Conservation (phyloP, 1,140 invertebrate genomes). For the Drosophila baimaii region DNA sequence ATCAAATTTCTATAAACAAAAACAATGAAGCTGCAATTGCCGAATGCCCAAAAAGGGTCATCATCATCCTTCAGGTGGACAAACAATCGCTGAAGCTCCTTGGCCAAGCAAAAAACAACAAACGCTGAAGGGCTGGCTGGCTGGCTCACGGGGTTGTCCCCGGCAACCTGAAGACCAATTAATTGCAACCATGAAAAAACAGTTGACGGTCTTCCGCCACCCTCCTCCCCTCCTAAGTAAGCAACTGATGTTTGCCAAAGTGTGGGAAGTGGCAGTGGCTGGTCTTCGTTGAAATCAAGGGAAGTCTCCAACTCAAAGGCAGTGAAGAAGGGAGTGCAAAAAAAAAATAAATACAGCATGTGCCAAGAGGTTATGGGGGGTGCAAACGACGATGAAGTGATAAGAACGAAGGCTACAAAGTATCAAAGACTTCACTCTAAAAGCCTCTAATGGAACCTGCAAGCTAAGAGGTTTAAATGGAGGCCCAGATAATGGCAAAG, state of each 20-base stretch:
- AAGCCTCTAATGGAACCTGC: conserved; percentile 35
- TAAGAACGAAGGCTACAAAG: conserved; percentile 31
- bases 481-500: not conserved
- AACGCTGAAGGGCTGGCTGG: not conserved
- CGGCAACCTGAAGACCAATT: conserved; percentile 54
- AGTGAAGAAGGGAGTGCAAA: not conserved
- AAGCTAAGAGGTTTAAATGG: conserved; percentile 18
- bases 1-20: conserved; percentile 77
- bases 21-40: conserved; percentile 44
- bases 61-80: conserved; percentile 49
- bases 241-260: conserved; percentile 17
- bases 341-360: not conserved
- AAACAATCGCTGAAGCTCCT: conserved; percentile 45
- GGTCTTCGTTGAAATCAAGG: not conserved
- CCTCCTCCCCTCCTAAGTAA: not conserved
- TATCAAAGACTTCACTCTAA: conserved; percentile 18
- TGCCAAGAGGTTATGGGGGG: conserved; percentile 2
- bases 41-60: conserved; percentile 56
- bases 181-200: conserved; percentile 50
- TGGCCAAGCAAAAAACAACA: conserved; percentile 31
- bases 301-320: conserved; percentile 17
- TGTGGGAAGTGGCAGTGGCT: not conserved
- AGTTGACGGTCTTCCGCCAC: conserved; percentile 42
- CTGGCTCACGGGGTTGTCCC: conserved; percentile 37
- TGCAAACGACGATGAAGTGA: conserved; percentile 28